These are phyloP conservation scores for Helostoma temminkii DNA, from an alignment of 2,797 vertebrate genomes.

Conservation along the genomic window DNA sequence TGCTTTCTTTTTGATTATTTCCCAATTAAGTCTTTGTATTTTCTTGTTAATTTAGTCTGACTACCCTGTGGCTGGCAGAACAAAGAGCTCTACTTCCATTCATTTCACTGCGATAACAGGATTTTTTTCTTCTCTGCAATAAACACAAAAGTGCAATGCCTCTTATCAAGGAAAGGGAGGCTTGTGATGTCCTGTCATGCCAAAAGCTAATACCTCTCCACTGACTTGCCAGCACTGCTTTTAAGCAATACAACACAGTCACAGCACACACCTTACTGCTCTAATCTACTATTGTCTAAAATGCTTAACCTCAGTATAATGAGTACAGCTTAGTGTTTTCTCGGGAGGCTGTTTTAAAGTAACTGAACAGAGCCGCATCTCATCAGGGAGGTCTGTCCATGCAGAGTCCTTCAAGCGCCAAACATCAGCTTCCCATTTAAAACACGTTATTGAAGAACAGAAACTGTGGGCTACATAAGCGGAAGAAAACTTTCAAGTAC, in stretches of 20 bases:
- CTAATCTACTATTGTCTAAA: slow-evolving; percentile 30
- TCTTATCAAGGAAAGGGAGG: slow-evolving; percentile 41
- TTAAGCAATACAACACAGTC: slow-evolving; percentile 39
- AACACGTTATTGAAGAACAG: slow-evolving; percentile 10
- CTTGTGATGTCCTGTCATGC: slow-evolving; percentile 47
- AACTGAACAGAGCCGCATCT: slow-evolving; percentile 20
- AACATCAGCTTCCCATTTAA: slow-evolving; percentile 23
- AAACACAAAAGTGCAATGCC: slow-evolving; percentile 34
- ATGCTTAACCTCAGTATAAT: slow-evolving; percentile 46
- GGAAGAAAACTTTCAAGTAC: background rate
- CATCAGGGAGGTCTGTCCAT: slow-evolving; percentile 30
- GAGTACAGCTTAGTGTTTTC: slow-evolving; percentile 35
- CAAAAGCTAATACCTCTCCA: slow-evolving; percentile 39
- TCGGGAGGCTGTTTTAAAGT: slow-evolving; percentile 29
- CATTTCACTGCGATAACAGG: slow-evolving; percentile 21
- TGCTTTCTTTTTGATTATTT: slow-evolving; percentile 23
- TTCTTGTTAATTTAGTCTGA: slow-evolving; percentile 32
- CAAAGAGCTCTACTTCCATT: slow-evolving; percentile 42
- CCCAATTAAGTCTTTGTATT: slow-evolving; percentile 10
- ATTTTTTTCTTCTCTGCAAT: slow-evolving; percentile 19
- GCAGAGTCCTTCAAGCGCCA: slow-evolving; percentile 11
- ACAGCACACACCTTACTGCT: slow-evolving; percentile 7
- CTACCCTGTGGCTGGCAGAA: slow-evolving; percentile 47
- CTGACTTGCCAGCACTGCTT: slow-evolving; percentile 25
- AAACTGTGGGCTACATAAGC: background rate